These are phyloP conservation scores for Prenolepis imparis DNA, from an alignment of 2,888 invertebrate species.

Conservation along the genomic window DNA sequence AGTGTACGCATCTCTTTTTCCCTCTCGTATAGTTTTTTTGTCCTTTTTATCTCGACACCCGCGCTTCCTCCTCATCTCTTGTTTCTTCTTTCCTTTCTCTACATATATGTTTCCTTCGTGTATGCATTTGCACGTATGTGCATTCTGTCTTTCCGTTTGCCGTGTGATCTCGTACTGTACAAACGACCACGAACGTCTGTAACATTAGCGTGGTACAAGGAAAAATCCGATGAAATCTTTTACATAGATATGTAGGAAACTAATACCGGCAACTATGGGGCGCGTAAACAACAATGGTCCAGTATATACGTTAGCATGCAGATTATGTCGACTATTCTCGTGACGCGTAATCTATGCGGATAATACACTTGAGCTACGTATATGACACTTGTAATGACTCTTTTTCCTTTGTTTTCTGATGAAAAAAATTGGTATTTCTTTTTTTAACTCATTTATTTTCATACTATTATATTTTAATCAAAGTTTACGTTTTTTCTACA, in stretches of 20 bases:
- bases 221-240: slow-evolving; percentile 16
- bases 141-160: not conserved
- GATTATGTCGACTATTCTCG: slow-evolving; percentile 44
- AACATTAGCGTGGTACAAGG: slow-evolving; percentile 7
- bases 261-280: not conserved
- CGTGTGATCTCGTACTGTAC: slow-evolving; percentile 8
- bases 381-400: not conserved
- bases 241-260: not conserved
- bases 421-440: not conserved
- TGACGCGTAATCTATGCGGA: slow-evolving; percentile 38
- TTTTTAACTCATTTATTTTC: not conserved
- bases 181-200: slow-evolving; percentile 28
- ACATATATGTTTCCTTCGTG: slow-evolving; percentile 3
- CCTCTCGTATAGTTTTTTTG: slow-evolving; percentile 5
- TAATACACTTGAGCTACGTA: not conserved
- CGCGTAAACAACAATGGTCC: slow-evolving; percentile 39
- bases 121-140: slow-evolving; percentile 14
- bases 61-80: not conserved
- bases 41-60: not conserved
- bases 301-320: slow-evolving; percentile 11
- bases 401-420: not conserved
- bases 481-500: not conserved
- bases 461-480: not conserved
- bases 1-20: slow-evolving; percentile 27
- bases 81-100: not conserved